Evolutionary conservation across 2,888 invertebrate species (phyloP).

Genomic region (Hirudinaria manillensis): DNA sequence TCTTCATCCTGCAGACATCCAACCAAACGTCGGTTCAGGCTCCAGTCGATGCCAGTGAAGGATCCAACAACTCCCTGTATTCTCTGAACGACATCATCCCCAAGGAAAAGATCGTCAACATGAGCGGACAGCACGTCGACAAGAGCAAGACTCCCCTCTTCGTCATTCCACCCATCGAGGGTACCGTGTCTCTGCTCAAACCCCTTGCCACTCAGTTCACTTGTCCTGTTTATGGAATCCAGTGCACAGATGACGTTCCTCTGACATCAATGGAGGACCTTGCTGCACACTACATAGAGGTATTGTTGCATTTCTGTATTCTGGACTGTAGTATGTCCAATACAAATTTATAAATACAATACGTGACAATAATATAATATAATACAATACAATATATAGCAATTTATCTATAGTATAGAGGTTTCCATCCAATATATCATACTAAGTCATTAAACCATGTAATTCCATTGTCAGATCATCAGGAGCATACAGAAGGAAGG

Average conservation of each 20-base stretch:
- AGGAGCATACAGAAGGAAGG: slow-evolving; percentile 63
- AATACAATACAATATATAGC: too few species aligned
- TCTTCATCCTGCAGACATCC: background rate
- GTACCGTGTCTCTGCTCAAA: slow-evolving; percentile 63
- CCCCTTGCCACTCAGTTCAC: slow-evolving; percentile 68
- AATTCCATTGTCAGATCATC: slow-evolving; percentile 5
- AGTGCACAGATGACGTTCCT: slow-evolving; percentile 74
- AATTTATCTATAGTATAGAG: too few species aligned
- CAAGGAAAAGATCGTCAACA: slow-evolving; percentile 64
- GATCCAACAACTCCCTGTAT: slow-evolving; percentile 36
- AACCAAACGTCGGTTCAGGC: background rate
- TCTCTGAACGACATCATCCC: slow-evolving; percentile 63
- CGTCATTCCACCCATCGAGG: slow-evolving; percentile 53
- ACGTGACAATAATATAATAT: background rate
- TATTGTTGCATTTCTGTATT: too few species aligned
- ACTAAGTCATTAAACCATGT: too few species aligned
- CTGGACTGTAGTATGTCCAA: too few species aligned
- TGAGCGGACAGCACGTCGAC: slow-evolving; percentile 40
- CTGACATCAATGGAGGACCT: slow-evolving; percentile 66
- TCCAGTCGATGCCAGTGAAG: background rate
- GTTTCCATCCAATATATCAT: too few species aligned
- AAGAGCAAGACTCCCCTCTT: slow-evolving; percentile 43
- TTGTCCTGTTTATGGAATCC: slow-evolving; percentile 78
- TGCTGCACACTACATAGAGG: slow-evolving; percentile 59
- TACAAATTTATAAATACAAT: background rate